Base-by-base conservation (phyloP, 2,888 invertebrate species). In the Nycteola revayana region DNA sequence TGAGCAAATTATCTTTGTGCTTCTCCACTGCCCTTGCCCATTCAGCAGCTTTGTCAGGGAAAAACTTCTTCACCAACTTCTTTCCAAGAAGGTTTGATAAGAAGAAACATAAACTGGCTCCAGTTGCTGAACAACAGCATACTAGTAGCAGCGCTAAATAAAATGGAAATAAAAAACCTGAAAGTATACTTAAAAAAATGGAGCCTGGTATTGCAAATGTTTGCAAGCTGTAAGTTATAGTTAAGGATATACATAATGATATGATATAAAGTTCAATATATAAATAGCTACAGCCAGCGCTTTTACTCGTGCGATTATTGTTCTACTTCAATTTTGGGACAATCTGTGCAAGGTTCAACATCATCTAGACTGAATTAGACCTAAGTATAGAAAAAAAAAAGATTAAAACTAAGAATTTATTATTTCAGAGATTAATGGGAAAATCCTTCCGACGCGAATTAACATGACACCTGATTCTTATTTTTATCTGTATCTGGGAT, bases 201-300 rank as follows among this genome's bases (percentile, higher is more conserved):
- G 99, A 99, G 49, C 99, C 99, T 45, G 99, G 99, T 89, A 99
- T 99, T 66, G 99, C 99, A 90, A 99, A 99, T 44, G 99, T 97
- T 92, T 99, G 99, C 70, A 99, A 91, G 83, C 97, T 98, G 86
- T 60, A 54, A 51, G n/a, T 9, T 24, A 10, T 7, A 26, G 62
- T 80, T 66, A 75, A 85, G 81, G 76, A 53, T 32, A 20, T 20
- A n/a, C n/a, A n/a, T n/a, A n/a, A n/a, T n/a, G n/a, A n/a, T n/a
- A n/a, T n/a, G n/a, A n/a, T n/a, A n/a, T n/a, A n/a, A n/a, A n/a
- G n/a, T n/a, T n/a, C n/a, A n/a, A n/a, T n/a, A n/a, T n/a, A n/a
- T n/a, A n/a, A n/a, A n/a, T n/a, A n/a, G n/a, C n/a, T n/a, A n/a
- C n/a, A n/a, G n/a, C n/a, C n/a, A n/a, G n/a, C n/a, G n/a, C n/a